A percentile compares a stretch with the other conserved stretches of the same genome.
Evolutionary conservation across 23 tunicate genomes (phyloP).

Genomic region (Oikopleura dioica): DNA sequence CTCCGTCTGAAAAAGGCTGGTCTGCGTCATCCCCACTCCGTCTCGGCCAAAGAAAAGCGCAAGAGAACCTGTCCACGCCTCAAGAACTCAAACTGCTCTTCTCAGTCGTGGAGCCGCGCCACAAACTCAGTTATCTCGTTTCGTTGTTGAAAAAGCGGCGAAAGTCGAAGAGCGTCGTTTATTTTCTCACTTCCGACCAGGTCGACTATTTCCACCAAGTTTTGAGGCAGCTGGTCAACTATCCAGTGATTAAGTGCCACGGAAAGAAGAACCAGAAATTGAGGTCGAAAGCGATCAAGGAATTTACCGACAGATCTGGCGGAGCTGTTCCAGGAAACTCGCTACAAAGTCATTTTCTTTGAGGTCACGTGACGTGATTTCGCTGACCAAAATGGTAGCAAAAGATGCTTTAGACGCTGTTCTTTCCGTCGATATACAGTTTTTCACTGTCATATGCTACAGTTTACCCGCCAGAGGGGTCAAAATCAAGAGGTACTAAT

Average conservation of each 20-base stretch:
- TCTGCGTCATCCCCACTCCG: constrained; percentile 61
- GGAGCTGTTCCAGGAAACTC: neutral
- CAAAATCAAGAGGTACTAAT: too few species aligned
- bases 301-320: neutral
- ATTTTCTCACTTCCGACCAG: neutral
- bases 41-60: constrained; percentile 28
- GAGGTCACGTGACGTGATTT: too few species aligned
- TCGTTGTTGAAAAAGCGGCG: neutral
- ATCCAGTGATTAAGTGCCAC: neutral
- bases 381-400: too few species aligned
- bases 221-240: neutral
- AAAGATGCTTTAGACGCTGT: too few species aligned
- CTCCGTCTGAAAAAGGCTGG: constrained; percentile 75
- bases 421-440: too few species aligned
- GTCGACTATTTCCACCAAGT: constrained; percentile 8
- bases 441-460: too few species aligned
- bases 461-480: too few species aligned
- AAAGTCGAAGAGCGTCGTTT: neutral
- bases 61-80: constrained; percentile 46
- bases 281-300: neutral
- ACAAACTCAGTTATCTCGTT: neutral
- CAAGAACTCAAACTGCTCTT: constrained; percentile 14
- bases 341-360: too few species aligned
- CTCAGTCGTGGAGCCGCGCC: neutral
- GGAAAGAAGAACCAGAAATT: neutral